A percentile compares a stretch with the other conserved stretches of the same genome.
Evolutionary conservation across 1,140 invertebrate species (phyloP).

Genomic region (Cepaea nemoralis): DNA sequence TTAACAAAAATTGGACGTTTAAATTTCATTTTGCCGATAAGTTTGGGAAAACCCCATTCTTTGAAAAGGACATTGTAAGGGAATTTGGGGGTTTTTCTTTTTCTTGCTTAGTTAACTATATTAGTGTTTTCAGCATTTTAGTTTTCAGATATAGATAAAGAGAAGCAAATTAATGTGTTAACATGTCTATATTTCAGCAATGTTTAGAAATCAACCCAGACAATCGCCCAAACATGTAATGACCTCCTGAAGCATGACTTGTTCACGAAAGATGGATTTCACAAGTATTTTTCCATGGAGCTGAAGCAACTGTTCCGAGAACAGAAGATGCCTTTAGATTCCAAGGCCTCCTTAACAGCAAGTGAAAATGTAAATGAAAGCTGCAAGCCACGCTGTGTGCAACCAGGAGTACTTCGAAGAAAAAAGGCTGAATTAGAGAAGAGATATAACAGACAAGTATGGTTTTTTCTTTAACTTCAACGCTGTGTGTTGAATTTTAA

Average conservation of each 20-base stretch:
- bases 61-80: too few relatives aligned
- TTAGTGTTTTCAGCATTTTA: not conserved
- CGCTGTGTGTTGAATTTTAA: too few relatives aligned
- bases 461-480: too few relatives aligned
- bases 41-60: too few relatives aligned
- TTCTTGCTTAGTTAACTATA: not conserved
- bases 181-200: conserved; percentile 51
- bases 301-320: conserved; percentile 73
- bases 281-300: conserved; percentile 78
- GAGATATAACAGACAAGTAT: too few relatives aligned
- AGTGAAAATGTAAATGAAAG: not conserved
- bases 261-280: conserved; percentile 81
- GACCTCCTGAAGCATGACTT: conserved; percentile 78
- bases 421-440: too few relatives aligned
- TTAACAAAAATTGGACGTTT: too few relatives aligned
- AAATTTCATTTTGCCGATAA: too few relatives aligned
- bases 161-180: not conserved
- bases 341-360: not conserved
- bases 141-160: too few relatives aligned
- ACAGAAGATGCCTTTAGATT: not conserved
- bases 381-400: not conserved
- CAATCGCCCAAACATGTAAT: conserved; percentile 76
- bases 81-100: not conserved
- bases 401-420: conserved; percentile 34
- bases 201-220: conserved; percentile 79